Evolutionary conservation across 2,797 vertebrate species (phyloP).

Genomic region (Paguma larvata): DNA sequence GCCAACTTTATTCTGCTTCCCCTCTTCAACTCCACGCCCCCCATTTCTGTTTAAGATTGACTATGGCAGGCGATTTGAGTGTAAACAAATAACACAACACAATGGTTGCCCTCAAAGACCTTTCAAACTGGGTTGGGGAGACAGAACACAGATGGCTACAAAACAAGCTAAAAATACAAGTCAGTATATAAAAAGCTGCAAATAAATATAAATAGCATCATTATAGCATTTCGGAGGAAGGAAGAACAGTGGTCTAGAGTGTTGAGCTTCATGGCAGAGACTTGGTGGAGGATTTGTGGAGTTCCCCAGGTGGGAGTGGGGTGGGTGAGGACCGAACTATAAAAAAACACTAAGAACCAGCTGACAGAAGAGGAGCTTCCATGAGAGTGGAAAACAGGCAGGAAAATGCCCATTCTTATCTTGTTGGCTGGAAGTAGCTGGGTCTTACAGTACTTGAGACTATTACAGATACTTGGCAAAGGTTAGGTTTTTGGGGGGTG

Average conservation of each 20-base stretch:
- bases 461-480: not conserved
- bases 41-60: not conserved
- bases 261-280: not conserved
- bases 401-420: not conserved
- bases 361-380: not conserved
- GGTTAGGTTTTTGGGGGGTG: not conserved
- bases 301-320: not conserved
- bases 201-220: conserved; percentile 79
- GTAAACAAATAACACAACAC: conserved; percentile 68
- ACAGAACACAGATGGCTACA: conserved; percentile 75
- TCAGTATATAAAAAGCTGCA: conserved; percentile 79
- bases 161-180: conserved; percentile 83
- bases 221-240: conserved; percentile 46
- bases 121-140: conserved; percentile 63
- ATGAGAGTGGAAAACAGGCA: not conserved
- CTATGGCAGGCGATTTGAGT: not conserved
- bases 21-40: not conserved
- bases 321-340: not conserved
- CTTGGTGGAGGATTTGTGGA: not conserved
- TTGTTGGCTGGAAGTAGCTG: not conserved
- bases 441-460: not conserved
- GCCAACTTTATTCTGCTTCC: not conserved
- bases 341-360: not conserved
- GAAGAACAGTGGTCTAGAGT: conserved; percentile 51
- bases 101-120: conserved; percentile 51